phyloP scores from a whole-genome alignment of 1,140 invertebrate genomes.

The Frieseomelitta varia region DNA sequence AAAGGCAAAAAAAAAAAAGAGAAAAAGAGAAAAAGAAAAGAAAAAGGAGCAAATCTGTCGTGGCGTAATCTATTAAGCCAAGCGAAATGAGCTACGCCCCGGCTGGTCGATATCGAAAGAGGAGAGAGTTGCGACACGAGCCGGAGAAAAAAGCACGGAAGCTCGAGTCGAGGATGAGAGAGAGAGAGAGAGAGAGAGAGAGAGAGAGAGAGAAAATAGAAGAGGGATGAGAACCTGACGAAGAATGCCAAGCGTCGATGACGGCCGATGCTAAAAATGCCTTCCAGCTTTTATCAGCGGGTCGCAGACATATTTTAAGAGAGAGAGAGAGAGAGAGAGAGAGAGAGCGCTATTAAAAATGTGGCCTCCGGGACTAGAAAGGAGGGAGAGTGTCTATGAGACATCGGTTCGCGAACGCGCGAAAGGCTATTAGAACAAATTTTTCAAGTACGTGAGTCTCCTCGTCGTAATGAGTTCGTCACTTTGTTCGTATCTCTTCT shows the following conservation, averaged over 20 bases:
- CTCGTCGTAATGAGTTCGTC: neutral
- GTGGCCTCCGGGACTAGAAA: constrained; percentile 18
- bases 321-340: neutral
- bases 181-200: neutral
- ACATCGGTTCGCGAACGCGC: constrained; percentile 38
- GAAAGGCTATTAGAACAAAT: constrained; percentile 57
- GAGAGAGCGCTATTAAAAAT: constrained; percentile 52
- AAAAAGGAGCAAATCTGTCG: constrained; percentile 25
- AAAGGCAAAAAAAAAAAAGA: too few relatives aligned
- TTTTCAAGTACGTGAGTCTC: constrained; percentile 27
- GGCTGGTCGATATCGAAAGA: constrained; percentile 43
- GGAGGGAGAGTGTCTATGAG: constrained; percentile 6
- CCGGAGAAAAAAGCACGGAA: constrained; percentile 15
- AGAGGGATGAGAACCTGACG: constrained; percentile 5
- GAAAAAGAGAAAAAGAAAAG: too few relatives aligned
- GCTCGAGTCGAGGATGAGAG: neutral
- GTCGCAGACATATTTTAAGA: constrained; percentile 61
- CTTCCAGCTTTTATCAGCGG: constrained; percentile 59
- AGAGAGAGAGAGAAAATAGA: constrained; percentile 25
- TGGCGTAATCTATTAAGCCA: constrained; percentile 56
- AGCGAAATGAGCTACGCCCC: constrained; percentile 35
- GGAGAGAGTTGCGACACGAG: constrained; percentile 10
- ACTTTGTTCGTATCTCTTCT: neutral
- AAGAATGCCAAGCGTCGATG: constrained; percentile 57
- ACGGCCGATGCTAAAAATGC: constrained; percentile 58